These are phyloP conservation scores for Agrotis ipsilon DNA, from an alignment of 2,888 invertebrate genomes.

Conservation along the genomic window DNA sequence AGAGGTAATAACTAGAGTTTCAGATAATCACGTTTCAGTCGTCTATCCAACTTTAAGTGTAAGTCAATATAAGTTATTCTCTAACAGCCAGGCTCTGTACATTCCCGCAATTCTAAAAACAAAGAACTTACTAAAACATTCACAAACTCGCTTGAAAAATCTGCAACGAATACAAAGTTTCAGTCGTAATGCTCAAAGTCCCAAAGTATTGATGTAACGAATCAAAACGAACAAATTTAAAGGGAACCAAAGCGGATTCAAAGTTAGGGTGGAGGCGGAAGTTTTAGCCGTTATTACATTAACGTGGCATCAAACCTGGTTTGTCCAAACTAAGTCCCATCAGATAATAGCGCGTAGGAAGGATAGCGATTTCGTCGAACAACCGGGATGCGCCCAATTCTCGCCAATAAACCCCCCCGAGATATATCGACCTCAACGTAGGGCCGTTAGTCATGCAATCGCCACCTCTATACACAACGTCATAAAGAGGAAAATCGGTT, in stretches of 20 bases:
- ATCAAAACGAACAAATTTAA: constrained; percentile 67
- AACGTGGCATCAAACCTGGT: constrained; percentile 78
- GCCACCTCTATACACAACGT: constrained; percentile 77
- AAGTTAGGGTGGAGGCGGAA: constrained; percentile 70
- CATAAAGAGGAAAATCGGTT: constrained; percentile 81
- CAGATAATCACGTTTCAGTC: not conserved
- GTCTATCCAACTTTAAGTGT: too few species aligned
- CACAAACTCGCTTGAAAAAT: constrained; percentile 45
- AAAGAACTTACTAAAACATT: constrained; percentile 23
- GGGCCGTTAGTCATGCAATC: constrained; percentile 75
- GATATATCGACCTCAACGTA: constrained; percentile 83
- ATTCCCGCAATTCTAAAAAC: constrained; percentile 9
- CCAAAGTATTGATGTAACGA: constrained; percentile 61
- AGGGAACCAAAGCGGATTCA: constrained; percentile 62
- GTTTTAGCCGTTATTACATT: constrained; percentile 79
- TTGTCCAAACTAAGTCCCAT: constrained; percentile 82
- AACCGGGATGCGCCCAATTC: constrained; percentile 91
- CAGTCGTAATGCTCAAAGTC: constrained; percentile 51
- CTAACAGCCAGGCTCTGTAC: not conserved
- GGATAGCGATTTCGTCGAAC: constrained; percentile 88
- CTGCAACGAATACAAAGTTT: constrained; percentile 47
- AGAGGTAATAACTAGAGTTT: not conserved
- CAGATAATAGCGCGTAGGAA: constrained; percentile 86
- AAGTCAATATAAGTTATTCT: not conserved
- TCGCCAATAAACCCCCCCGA: constrained; percentile 89